phyloP scores from a whole-genome alignment of 1,140 invertebrate genomes.

The Drosophila novamexicana region DNA sequence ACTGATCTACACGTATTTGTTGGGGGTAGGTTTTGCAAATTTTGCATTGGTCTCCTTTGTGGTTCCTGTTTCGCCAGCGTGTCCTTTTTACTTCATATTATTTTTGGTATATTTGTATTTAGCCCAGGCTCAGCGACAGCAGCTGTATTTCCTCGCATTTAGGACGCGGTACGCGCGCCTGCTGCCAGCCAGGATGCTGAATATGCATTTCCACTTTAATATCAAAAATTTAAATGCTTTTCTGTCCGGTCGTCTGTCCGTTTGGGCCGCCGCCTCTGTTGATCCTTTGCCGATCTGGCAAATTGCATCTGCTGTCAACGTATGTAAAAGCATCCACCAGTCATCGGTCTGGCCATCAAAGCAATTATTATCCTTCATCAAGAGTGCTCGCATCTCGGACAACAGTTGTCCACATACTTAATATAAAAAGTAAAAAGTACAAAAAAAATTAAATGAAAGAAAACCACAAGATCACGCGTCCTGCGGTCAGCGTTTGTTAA shows the following conservation, averaged over 20 bases:
- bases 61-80: conserved; percentile 73
- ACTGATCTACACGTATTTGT: conserved; percentile 29
- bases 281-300: conserved; percentile 75
- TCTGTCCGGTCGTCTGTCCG: conserved; percentile 2
- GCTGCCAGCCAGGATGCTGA: conserved; percentile 82
- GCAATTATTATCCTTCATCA: conserved; percentile 69
- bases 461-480: conserved; percentile 10
- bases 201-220: conserved; percentile 83
- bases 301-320: conserved; percentile 76
- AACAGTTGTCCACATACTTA: conserved; percentile 49
- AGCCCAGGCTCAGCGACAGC: conserved; percentile 53
- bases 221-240: conserved; percentile 81
- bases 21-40: conserved; percentile 48
- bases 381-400: conserved; percentile 25
- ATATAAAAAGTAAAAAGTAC: not conserved
- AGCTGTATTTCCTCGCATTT: conserved; percentile 67
- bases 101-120: conserved; percentile 12
- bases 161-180: conserved; percentile 34
- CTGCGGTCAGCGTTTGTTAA: not conserved
- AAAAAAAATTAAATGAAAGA: not conserved
- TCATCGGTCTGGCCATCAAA: conserved; percentile 22
- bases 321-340: conserved; percentile 39
- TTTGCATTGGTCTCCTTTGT: conserved; percentile 44
- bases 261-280: conserved; percentile 20
- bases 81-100: conserved; percentile 42